Conservation (phyloP, 2,113 vertebrate genomes). For the Aythya baeri region DNA sequence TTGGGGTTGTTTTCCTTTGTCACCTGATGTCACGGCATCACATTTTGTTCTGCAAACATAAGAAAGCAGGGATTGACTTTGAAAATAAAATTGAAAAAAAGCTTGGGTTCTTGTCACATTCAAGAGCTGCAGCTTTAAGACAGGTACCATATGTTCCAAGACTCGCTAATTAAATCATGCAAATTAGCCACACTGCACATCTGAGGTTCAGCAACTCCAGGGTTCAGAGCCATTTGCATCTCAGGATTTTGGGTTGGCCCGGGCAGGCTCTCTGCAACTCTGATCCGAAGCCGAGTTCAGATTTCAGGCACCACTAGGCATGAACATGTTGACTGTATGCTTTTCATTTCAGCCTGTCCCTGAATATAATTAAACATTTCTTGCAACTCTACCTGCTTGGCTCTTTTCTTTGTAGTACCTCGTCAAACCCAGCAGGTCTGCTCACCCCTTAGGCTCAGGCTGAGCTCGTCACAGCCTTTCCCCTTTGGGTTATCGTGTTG, state of each 20-base stretch:
- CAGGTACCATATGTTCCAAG: not conserved
- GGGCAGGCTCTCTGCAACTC: not conserved
- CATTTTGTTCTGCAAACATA: not conserved
- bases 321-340: accelerated
- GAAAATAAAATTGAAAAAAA: not conserved
- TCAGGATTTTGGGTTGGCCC: not conserved
- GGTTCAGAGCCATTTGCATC: not conserved
- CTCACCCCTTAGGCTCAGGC: accelerated
- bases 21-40: accelerated
- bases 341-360: not conserved
- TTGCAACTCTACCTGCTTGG: not conserved
- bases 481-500: not conserved
- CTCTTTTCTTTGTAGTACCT: accelerated
- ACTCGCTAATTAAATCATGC: not conserved
- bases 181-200: not conserved
- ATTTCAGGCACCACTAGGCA: not conserved
- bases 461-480: not conserved
- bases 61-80: not conserved
- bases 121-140: not conserved
- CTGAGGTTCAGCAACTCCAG: not conserved
- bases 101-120: not conserved
- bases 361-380: not conserved
- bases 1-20: not conserved
- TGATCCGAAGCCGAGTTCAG: not conserved
- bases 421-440: not conserved